Conservation (phyloP, 2,797 vertebrate species). For the Oryzias dopingdopingensis region DNA sequence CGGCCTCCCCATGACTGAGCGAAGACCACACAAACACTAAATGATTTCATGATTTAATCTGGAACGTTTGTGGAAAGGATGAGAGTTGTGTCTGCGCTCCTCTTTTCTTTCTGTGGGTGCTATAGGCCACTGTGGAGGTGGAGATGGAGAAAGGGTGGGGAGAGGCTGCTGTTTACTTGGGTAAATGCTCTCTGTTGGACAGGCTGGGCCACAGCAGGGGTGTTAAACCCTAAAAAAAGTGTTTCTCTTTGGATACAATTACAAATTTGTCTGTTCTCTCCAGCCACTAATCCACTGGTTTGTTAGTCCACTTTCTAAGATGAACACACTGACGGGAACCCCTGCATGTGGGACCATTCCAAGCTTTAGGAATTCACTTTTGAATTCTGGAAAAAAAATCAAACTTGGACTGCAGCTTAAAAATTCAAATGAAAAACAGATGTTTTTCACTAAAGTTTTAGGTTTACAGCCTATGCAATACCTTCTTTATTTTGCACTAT, state of each 20-base stretch:
- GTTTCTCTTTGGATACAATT: constrained; percentile 49
- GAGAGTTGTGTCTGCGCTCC: constrained; percentile 47
- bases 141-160: background rate
- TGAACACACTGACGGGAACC: constrained; percentile 11
- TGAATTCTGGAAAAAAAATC: background rate
- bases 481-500: too few relatives aligned
- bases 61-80: constrained; percentile 41
- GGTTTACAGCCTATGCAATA: too few relatives aligned
- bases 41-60: constrained; percentile 67
- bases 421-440: too few relatives aligned
- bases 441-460: too few relatives aligned
- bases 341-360: background rate
- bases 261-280: constrained; percentile 38
- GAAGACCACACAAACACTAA: constrained; percentile 95
- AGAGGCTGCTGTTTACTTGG: constrained; percentile 49
- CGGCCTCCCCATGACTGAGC: constrained; percentile 9
- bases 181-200: constrained; percentile 61
- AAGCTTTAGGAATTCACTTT: too few relatives aligned
- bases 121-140: constrained; percentile 23
- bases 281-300: constrained; percentile 40
- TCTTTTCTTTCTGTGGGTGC: constrained; percentile 34
- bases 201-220: constrained; percentile 60
- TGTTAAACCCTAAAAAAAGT: constrained; percentile 56
- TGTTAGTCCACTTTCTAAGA: constrained; percentile 30
- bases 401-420: too few relatives aligned